phyloP scores from a whole-genome alignment of 2,797 vertebrate genomes.

The Microchirus variegatus region DNA sequence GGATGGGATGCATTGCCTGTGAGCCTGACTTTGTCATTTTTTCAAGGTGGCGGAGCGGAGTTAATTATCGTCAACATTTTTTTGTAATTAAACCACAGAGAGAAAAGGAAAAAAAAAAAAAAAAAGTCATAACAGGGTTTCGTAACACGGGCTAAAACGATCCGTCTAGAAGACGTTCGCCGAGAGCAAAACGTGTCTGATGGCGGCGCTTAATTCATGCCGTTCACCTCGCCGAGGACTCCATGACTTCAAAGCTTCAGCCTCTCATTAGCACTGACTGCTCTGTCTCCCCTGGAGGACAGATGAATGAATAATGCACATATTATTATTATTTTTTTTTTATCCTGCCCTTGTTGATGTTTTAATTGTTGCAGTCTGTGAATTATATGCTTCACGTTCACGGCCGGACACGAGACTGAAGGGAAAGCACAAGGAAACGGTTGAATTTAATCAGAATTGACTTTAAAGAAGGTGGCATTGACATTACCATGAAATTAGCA shows the following conservation, averaged over 20 bases:
- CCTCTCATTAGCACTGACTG: constrained; percentile 74
- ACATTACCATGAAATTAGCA: constrained; percentile 51
- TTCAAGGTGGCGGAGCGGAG: constrained; percentile 10
- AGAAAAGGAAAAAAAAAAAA: constrained; percentile 31
- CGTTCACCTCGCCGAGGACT: constrained; percentile 65
- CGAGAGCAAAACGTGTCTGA: constrained; percentile 51
- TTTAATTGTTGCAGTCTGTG: constrained; percentile 74
- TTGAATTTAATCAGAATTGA: constrained; percentile 37
- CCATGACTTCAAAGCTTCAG: constrained; percentile 75
- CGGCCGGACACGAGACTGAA: constrained; percentile 38
- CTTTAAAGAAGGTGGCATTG: constrained; percentile 37
- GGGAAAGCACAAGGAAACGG: constrained; percentile 19
- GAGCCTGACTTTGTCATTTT: constrained; percentile 32
- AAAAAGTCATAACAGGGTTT: constrained; percentile 25
- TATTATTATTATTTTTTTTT: no score
- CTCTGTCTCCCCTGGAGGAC: constrained; percentile 64
- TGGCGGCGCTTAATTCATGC: constrained; percentile 70
- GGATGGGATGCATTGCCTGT: no score
- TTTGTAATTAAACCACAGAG: constrained; percentile 25
- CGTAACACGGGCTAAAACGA: constrained; percentile 45
- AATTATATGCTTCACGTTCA: constrained; percentile 62
- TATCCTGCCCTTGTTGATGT: constrained; percentile 65
- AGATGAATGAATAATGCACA: constrained; percentile 76
- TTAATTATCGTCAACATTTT: constrained; percentile 39
- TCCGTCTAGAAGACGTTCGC: constrained; percentile 28